A percentile compares a stretch with the other conserved stretches of the same genome.
phyloP scores from a whole-genome alignment of 2,888 invertebrate species.

The Diloba caeruleocephala region DNA sequence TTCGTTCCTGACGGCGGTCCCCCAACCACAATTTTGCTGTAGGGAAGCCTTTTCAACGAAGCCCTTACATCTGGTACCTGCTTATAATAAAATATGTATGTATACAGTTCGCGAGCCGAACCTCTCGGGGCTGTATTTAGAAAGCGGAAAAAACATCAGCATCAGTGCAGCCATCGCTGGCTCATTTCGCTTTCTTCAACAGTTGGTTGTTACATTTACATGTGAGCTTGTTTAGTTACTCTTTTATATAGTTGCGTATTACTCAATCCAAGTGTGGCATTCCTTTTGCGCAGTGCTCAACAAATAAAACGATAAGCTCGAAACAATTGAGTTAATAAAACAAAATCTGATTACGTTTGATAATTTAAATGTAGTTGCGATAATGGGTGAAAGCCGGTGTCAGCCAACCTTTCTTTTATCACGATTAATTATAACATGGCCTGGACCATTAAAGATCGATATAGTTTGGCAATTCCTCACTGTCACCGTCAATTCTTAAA shows the following conservation, averaged over 20 bases:
- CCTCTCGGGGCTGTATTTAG: conserved; percentile 73
- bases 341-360: conserved; percentile 4
- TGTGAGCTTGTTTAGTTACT: conserved; percentile 65
- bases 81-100: conserved; percentile 31
- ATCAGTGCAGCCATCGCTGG: conserved; percentile 70
- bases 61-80: conserved; percentile 16
- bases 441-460: conserved; percentile 22
- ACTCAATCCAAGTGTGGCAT: conserved; percentile 28
- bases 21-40: no score
- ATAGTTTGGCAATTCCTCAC: conserved; percentile 20
- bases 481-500: conserved; percentile 11
- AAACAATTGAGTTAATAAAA: conserved; percentile 14
- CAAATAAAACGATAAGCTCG: conserved; percentile 10
- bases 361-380: conserved; percentile 11
- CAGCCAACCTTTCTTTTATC: conserved; percentile 22
- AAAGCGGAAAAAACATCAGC: conserved; percentile 86
- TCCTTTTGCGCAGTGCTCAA: conserved; percentile 12
- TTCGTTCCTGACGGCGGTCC: no score
- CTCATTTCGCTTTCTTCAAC: conserved; percentile 80
- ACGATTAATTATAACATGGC: conserved; percentile 34
- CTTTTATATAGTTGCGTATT: conserved; percentile 47
- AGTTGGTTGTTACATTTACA: conserved; percentile 70
- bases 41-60: no score
- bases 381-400: conserved; percentile 38
- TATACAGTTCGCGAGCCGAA: conserved; percentile 43